phyloP scores from a whole-genome alignment of 2,888 invertebrate genomes.

The Congeria kusceri region DNA sequence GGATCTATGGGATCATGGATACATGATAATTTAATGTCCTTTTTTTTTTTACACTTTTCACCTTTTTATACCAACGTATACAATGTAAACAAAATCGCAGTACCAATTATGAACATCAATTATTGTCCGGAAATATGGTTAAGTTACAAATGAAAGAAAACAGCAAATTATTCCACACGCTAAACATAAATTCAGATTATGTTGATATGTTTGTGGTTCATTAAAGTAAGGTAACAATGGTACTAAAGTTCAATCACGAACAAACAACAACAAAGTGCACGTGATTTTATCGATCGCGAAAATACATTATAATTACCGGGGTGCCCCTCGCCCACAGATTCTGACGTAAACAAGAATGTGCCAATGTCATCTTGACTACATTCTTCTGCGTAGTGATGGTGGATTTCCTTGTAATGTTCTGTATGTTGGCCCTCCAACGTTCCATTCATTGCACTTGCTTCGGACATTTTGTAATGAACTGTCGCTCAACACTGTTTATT shows the following conservation, averaged over 20 bases:
- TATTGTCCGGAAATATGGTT: too few relatives aligned
- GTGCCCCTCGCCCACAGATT: slow-evolving; percentile 86
- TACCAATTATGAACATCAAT: too few relatives aligned
- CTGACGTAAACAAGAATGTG: slow-evolving; percentile 85
- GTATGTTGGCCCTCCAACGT: slow-evolving; percentile 38
- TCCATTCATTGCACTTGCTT: slow-evolving; percentile 45
- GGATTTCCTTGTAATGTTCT: slow-evolving; percentile 76
- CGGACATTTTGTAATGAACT: slow-evolving; percentile 61
- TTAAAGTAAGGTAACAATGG: not conserved
- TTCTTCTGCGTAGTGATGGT: slow-evolving; percentile 80
- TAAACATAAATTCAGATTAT: too few relatives aligned
- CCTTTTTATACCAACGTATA: too few relatives aligned
- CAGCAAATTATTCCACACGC: too few relatives aligned
- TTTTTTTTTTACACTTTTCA: too few relatives aligned
- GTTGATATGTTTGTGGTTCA: not conserved
- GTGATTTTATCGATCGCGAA: slow-evolving; percentile 39
- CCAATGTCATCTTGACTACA: slow-evolving; percentile 82
- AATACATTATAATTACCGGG: slow-evolving; percentile 77
- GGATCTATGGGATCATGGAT: too few relatives aligned
- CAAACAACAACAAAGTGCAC: slow-evolving; percentile 69
- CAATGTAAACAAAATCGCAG: too few relatives aligned
- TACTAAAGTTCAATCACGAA: too few relatives aligned
- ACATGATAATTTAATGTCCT: too few relatives aligned
- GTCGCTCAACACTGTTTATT: slow-evolving; percentile 45
- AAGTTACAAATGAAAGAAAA: too few relatives aligned